Evolutionary conservation across 1,140 invertebrate species (phyloP), one percentile per base, ranked within the genome.

Genomic region (Monochamus saltuarius): DNA sequence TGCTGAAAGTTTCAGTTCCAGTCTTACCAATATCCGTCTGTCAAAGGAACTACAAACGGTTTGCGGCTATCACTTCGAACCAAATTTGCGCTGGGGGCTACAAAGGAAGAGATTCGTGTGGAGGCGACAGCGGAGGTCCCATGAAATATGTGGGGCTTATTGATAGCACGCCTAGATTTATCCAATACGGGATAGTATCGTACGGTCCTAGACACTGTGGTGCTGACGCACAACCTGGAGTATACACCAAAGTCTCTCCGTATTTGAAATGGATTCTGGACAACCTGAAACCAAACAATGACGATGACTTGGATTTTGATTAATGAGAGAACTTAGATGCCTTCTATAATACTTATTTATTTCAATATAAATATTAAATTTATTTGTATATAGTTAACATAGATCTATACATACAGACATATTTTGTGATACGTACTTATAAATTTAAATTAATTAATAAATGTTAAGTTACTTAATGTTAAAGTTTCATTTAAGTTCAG

Each of bases 41-140:
- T 49, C 39, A 59, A 34, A 59, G 50, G 10, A 45, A 66, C 9
- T 70, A 69, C 59, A 22, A 56, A 3, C 53, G 43, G 17, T 61
- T 56, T 16, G 56, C 56, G 0, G 11, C 54, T 8, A 60, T 73
- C 10, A 63, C 65, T 6, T 11, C 36, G 17, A 60, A 67, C 1
- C 80, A 81, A 45, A 69, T 83, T 9, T 83, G 82, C 59, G 81
- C 80, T 0, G 81, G 80, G 0, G 80, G 78, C 3, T 66, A 54
- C 4, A 53, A 67, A 1, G 74, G 76, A 1, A 70, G 74, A 37
- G 81, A 83, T 63, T 78, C 81, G 0, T 85, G 83, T 63, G 66
- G 72, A 14, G 84, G 83, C 0, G 85, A 86, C 66, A 84, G 83
- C 39, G 84, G 85, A 17, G 84, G 84, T 8, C 82, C 84, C 1